phyloP scores from a whole-genome alignment of 2,888 invertebrate species.

The Tanypteryx hageni region DNA sequence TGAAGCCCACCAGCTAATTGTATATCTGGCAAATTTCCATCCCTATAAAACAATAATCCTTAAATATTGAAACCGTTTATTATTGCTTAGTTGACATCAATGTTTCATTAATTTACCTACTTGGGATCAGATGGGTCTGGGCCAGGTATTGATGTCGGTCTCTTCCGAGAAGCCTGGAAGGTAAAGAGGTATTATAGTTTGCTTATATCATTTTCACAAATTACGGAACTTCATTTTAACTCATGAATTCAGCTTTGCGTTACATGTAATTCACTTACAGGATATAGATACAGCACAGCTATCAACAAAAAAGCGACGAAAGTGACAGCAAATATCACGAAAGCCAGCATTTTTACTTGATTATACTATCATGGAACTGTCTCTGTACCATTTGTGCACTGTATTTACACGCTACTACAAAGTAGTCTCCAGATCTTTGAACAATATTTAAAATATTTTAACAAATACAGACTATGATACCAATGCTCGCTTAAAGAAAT shows the following conservation, averaged over 20 bases:
- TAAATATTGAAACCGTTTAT: not conserved
- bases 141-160: conserved; percentile 64
- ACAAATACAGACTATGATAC: too few relatives aligned
- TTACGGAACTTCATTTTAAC: not conserved
- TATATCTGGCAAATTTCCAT: conserved; percentile 65
- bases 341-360: conserved; percentile 55
- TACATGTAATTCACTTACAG: conserved; percentile 45
- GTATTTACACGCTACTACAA: too few relatives aligned
- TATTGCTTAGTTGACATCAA: not conserved
- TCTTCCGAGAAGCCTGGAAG: conserved; percentile 56
- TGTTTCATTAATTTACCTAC: not conserved
- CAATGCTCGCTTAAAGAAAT: too few relatives aligned
- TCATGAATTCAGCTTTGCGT: not conserved
- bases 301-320: conserved; percentile 50
- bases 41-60: conserved; percentile 21
- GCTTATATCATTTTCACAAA: not conserved
- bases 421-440: too few relatives aligned
- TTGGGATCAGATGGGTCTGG: conserved; percentile 66
- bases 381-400: too few relatives aligned
- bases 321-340: conserved; percentile 65
- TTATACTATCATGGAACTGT: not conserved
- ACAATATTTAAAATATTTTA: too few relatives aligned
- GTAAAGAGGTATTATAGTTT: not conserved
- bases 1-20: conserved; percentile 64
- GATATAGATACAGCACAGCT: conserved; percentile 65